These are phyloP conservation scores for Sternotherus odoratus DNA, from an alignment of 2,797 vertebrate genomes.

Conservation along the genomic window DNA sequence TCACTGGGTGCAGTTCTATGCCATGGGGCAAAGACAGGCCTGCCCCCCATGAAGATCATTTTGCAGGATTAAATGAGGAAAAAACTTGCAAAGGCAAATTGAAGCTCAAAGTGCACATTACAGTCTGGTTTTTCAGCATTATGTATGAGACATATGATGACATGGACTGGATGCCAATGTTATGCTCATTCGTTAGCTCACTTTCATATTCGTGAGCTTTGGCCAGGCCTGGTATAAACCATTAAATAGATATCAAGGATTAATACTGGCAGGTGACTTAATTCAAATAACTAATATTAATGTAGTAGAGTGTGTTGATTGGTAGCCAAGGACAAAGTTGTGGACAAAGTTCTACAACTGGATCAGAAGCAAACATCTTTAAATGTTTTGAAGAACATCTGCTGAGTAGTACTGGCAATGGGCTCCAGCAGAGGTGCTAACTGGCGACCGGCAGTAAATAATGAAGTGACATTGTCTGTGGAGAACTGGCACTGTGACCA, in stretches of 20 bases:
- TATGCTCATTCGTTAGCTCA: background rate
- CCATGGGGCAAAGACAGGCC: background rate
- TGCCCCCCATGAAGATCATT: background rate
- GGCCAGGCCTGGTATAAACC: background rate
- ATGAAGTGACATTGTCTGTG: background rate
- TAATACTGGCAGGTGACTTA: too few species aligned
- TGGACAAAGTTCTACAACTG: background rate
- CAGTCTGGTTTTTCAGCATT: constrained; percentile 19
- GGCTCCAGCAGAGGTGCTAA: background rate
- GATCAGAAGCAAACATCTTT: background rate
- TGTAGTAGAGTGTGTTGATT: background rate
- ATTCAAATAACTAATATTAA: background rate
- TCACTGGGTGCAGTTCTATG: background rate
- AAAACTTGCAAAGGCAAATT: background rate
- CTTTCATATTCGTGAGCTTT: background rate
- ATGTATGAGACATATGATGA: background rate
- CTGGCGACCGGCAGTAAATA: background rate
- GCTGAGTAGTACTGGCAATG: background rate
- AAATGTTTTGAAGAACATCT: background rate
- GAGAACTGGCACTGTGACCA: background rate
- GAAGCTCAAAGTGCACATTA: constrained; percentile 25
- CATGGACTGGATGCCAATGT: background rate
- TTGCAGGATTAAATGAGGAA: background rate
- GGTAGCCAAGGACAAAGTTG: background rate
- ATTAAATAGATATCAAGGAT: background rate